A percentile compares a stretch with the other conserved stretches of the same genome.
phyloP scores from a whole-genome alignment of 2,113 vertebrate genomes.

The Artemisiospiza belli region DNA sequence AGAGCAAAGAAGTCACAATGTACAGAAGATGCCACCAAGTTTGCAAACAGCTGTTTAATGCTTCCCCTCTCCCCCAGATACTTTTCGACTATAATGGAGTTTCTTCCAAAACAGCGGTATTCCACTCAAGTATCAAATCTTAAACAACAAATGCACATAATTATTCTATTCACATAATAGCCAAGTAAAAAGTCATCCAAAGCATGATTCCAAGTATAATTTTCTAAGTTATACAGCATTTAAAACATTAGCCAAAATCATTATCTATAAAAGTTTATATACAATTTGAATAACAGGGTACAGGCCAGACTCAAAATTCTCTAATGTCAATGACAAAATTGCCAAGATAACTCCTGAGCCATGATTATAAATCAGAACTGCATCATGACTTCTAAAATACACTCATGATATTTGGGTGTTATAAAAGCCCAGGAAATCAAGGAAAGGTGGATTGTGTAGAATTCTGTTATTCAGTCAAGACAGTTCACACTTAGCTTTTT shows the following conservation, averaged over 20 bases:
- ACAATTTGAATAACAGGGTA: neutral
- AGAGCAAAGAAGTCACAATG: neutral
- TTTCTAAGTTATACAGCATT: neutral
- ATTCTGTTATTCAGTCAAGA: neutral
- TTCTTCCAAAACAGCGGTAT: neutral
- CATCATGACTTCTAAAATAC: neutral
- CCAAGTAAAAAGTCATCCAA: neutral
- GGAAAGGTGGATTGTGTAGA: neutral
- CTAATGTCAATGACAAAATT: neutral
- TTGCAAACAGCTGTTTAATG: neutral
- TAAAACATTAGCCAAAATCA: neutral
- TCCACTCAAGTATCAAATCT: neutral
- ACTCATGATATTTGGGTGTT: neutral
- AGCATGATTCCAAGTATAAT: neutral
- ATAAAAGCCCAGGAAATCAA: neutral
- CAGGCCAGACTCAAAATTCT: neutral
- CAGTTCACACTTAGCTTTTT: neutral
- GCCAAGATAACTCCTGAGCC: neutral
- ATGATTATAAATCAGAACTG: neutral
- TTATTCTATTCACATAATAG: neutral
- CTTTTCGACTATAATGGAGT: neutral
- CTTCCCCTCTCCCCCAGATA: neutral
- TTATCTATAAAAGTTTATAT: neutral
- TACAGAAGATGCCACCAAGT: neutral
- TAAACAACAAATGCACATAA: neutral